Percentiles rank a stretch among this genome's conserved stretches.
phyloP scores from a whole-genome alignment of 2,888 invertebrate genomes.

The Drosophila anomelani region DNA sequence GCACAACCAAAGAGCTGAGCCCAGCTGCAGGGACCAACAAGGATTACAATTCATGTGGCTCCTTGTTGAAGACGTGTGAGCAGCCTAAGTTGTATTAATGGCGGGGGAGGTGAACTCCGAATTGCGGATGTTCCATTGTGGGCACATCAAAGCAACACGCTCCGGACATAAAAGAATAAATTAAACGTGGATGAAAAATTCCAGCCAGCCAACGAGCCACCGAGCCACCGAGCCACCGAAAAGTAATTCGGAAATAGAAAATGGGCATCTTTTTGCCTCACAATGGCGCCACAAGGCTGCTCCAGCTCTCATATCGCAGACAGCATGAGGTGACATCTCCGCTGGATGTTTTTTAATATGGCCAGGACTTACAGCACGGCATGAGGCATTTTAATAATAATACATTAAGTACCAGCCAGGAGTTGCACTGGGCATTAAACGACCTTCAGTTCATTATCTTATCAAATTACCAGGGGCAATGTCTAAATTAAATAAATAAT shows the following conservation, averaged over 20 bases:
- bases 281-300: conserved; percentile 32
- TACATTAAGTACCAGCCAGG: conserved; percentile 22
- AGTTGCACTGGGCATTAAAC: conserved; percentile 1
- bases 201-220: background rate
- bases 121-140: conserved; percentile 21
- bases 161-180: conserved; percentile 39
- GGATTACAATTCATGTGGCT: conserved; percentile 28
- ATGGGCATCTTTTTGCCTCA: conserved; percentile 5
- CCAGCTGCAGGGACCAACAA: background rate
- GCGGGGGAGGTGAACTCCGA: background rate
- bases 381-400: conserved; percentile 63
- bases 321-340: conserved; percentile 35
- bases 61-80: conserved; percentile 14
- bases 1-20: background rate
- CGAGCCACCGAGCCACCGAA: background rate
- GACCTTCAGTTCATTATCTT: conserved; percentile 49
- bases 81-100: conserved; percentile 25
- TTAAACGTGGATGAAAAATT: conserved; percentile 43
- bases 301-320: conserved; percentile 1
- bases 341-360: conserved; percentile 68
- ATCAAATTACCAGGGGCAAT: conserved; percentile 31
- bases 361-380: conserved; percentile 40
- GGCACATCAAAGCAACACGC: conserved; percentile 54
- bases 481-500: conserved; percentile 34
- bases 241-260: conserved; percentile 30